Evolutionary conservation across 2,113 vertebrate species (phyloP).

Genomic region (Gnathonemus echidnorhynchus): DNA sequence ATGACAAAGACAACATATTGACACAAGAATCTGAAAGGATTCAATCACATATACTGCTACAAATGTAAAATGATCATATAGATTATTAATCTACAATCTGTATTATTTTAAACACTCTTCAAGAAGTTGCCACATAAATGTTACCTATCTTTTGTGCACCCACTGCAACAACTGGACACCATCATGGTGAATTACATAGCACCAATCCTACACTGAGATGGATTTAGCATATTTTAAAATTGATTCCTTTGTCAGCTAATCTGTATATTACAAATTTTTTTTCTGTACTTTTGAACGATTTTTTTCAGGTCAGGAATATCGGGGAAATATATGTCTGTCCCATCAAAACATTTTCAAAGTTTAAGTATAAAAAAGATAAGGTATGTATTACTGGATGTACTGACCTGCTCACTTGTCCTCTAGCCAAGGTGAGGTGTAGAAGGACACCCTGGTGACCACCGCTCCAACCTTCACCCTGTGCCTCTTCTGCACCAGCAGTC

Average conservation of each 20-base stretch:
- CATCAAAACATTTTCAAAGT: background rate
- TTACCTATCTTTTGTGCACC: background rate
- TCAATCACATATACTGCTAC: background rate
- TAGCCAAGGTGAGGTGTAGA: background rate
- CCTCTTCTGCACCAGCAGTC: background rate
- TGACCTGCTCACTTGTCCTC: background rate
- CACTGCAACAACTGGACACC: background rate
- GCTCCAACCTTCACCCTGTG: background rate
- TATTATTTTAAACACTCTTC: background rate
- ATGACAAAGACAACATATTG: background rate
- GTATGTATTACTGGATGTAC: background rate
- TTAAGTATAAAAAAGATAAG: background rate
- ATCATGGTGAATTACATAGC: background rate
- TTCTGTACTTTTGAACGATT: background rate
- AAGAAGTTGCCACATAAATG: background rate
- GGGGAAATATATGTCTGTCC: background rate
- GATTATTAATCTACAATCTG: background rate
- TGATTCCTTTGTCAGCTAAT: background rate
- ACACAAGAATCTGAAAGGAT: background rate
- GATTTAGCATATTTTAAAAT: background rate
- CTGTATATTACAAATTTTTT: background rate
- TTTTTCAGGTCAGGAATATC: background rate
- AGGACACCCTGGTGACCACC: background rate
- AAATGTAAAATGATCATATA: background rate
- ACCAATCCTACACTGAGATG: background rate